These are phyloP conservation scores for Centrocercus urophasianus DNA, from an alignment of 2,113 vertebrate genomes.

Conservation along the genomic window DNA sequence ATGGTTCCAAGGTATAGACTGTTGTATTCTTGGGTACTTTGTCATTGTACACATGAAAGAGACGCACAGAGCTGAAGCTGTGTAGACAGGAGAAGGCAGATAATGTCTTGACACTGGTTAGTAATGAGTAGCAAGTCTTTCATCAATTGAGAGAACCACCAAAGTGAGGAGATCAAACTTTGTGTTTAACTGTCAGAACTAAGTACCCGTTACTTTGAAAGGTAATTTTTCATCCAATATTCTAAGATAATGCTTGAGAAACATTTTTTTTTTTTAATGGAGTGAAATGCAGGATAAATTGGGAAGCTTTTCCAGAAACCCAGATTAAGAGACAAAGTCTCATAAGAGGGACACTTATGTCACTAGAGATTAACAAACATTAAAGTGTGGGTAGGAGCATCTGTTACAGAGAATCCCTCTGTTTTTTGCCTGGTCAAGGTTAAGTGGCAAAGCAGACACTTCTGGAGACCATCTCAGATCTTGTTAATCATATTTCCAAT, in stretches of 20 bases:
- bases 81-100: neutral
- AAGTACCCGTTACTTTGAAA: neutral
- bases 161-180: neutral
- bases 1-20: neutral
- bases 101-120: neutral
- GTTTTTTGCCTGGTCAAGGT: neutral
- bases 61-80: neutral
- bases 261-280: neutral
- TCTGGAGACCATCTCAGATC: neutral
- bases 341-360: neutral
- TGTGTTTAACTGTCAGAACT: neutral
- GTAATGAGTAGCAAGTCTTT: neutral
- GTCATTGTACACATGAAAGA: rapidly evolving
- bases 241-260: neutral
- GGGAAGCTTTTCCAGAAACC: neutral
- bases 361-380: neutral
- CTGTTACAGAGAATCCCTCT: neutral
- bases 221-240: neutral
- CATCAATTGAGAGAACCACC: neutral
- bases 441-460: neutral
- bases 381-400: neutral
- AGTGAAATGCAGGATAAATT: neutral
- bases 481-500: neutral
- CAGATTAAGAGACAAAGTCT: neutral
- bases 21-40: neutral